These are phyloP conservation scores for Lampropteryx suffumata DNA, from an alignment of 2,888 invertebrate species.

Conservation along the genomic window DNA sequence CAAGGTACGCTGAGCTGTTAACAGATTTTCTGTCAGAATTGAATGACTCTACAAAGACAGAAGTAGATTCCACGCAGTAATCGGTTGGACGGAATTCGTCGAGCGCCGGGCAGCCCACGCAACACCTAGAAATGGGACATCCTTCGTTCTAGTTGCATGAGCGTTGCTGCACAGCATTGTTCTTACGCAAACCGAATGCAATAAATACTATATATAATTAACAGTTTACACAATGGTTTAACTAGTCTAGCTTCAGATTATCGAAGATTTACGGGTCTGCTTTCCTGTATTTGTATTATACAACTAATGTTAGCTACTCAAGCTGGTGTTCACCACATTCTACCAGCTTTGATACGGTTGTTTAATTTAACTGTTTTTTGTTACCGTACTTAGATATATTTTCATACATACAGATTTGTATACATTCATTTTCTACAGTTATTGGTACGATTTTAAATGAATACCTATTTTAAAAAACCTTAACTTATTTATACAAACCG, in stretches of 20 bases:
- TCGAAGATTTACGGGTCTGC: constrained; percentile 2
- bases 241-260: constrained; percentile 8
- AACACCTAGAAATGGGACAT: constrained; percentile 57
- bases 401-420: too few species aligned
- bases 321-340: neutral
- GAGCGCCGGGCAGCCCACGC: constrained; percentile 48
- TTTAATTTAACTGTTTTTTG: too few species aligned
- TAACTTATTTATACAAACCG: too few species aligned
- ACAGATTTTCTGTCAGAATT: neutral
- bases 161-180: constrained; percentile 37
- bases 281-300: neutral
- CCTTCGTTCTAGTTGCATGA: constrained; percentile 52
- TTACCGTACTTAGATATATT: too few species aligned
- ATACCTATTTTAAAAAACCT: too few species aligned
- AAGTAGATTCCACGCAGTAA: constrained; percentile 23
- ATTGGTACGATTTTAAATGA: too few species aligned
- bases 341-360: too few species aligned
- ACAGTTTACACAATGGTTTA: constrained; percentile 33
- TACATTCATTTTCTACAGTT: too few species aligned
- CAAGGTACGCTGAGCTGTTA: too few species aligned
- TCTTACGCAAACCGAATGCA: constrained; percentile 42
- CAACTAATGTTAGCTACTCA: neutral
- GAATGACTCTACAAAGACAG: constrained; percentile 22
- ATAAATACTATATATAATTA: constrained; percentile 37
- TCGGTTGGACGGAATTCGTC: constrained; percentile 37